These are phyloP conservation scores for Bombus confusus DNA, from an alignment of 1,140 invertebrate species.

Conservation along the genomic window DNA sequence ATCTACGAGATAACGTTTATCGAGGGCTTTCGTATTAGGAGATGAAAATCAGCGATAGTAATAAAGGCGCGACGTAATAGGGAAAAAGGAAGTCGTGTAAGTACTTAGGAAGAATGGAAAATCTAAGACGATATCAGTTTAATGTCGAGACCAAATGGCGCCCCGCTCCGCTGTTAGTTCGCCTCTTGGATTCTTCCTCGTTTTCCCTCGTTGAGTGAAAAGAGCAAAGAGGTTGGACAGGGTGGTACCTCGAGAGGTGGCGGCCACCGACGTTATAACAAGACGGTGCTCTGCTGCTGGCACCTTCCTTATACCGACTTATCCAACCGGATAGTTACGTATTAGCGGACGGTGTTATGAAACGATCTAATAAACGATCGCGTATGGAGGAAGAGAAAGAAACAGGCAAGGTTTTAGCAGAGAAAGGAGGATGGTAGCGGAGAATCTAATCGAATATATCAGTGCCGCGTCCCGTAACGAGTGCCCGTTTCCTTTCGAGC, in stretches of 20 bases:
- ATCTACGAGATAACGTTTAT: neutral
- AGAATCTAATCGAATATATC: constrained; percentile 48
- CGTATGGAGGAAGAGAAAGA: neutral
- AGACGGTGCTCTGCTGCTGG: constrained; percentile 32
- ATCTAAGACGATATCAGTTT: constrained; percentile 63
- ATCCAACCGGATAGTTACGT: constrained; percentile 45
- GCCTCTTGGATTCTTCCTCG: neutral
- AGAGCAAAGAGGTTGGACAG: neutral
- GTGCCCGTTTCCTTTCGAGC: constrained; percentile 26
- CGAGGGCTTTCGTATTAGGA: neutral
- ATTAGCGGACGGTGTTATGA: constrained; percentile 42
- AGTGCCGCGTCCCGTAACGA: constrained; percentile 35
- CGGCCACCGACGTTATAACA: constrained; percentile 24
- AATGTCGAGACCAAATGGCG: constrained; percentile 62
- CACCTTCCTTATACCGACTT: constrained; percentile 27
- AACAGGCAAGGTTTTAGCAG: too few species aligned
- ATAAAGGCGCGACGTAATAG: constrained; percentile 17
- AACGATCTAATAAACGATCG: constrained; percentile 58
- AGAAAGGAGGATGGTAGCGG: neutral
- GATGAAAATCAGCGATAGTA: constrained; percentile 27
- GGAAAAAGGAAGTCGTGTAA: constrained; percentile 23
- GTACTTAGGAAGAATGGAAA: constrained; percentile 56
- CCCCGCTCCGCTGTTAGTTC: constrained; percentile 45
- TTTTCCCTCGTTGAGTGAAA: neutral
- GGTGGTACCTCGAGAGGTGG: neutral